Evolutionary conservation across 2,888 invertebrate species (phyloP).

Genomic region (Sturmia bella): DNA sequence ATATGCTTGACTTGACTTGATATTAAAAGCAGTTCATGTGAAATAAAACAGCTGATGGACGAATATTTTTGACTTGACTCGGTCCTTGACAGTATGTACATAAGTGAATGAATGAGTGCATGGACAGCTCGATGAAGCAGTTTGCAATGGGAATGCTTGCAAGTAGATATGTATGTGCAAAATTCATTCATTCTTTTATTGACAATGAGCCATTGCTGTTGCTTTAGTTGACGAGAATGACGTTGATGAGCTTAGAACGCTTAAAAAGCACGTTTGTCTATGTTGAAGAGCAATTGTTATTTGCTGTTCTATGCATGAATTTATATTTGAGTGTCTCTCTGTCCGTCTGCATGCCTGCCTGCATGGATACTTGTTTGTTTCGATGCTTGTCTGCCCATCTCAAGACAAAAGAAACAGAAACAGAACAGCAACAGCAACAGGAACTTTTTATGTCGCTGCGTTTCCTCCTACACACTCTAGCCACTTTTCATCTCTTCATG

Average conservation of each 20-base stretch:
- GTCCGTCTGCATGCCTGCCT: not conserved
- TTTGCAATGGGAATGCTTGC: constrained; percentile 21
- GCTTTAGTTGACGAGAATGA: constrained; percentile 19
- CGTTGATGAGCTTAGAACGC: constrained; percentile 67
- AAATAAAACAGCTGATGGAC: too few relatives aligned
- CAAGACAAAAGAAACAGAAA: constrained; percentile 52
- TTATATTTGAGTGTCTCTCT: constrained; percentile 27
- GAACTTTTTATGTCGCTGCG: constrained; percentile 63
- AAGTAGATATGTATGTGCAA: constrained; percentile 36
- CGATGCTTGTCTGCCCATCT: constrained; percentile 37
- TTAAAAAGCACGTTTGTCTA: constrained; percentile 70
- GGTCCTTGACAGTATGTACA: not conserved
- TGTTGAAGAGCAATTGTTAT: constrained; percentile 68
- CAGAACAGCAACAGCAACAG: constrained; percentile 66
- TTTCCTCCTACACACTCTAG: constrained; percentile 50
- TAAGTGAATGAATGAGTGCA: constrained; percentile 48
- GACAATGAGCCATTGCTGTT: constrained; percentile 38
- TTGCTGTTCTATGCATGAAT: constrained; percentile 63
- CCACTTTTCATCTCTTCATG: constrained; percentile 5
- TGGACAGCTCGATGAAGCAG: constrained; percentile 61
- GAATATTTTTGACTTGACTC: not conserved
- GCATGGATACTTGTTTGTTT: constrained; percentile 13
- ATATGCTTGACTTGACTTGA: too few relatives aligned
- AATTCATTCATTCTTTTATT: constrained; percentile 56
- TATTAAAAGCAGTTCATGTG: too few relatives aligned